Evolutionary conservation across 2,113 vertebrate genomes (phyloP), one percentile per base, ranked within the genome.

Genomic region (Accipiter virgatus): DNA sequence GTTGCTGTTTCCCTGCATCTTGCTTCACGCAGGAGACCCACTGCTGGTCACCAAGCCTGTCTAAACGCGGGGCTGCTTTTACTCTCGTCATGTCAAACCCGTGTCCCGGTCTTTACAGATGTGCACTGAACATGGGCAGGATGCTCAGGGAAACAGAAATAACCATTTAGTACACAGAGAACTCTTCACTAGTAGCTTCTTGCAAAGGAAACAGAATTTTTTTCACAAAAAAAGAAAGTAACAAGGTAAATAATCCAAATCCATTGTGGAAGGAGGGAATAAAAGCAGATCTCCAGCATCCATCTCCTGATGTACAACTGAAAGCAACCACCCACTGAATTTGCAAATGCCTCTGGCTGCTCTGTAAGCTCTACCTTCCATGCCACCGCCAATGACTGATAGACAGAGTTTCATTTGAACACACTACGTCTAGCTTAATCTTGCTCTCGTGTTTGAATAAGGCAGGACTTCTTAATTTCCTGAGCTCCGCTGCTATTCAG

Each of bases 391-490:
- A 36, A 18, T 4, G 9, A 31, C 9, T 32, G 42, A 31, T 3
- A 42, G 38, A 10, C 68, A 81, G 45, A 86, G 22, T 20, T 87
- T 47, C 11, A 16, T 36, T 8, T 48, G 36, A 13, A 34, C 38
- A 40, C 13, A 17, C 15, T 15, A 3, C 4, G 10, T 18, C 25
- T 32, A 9, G 56, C 13, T 65, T 47, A 36, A 55, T 18, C 42
- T 21, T 13, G 0, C 8, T 47, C 50, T 13, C 6, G 9, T 1
- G 5, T 52, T 16, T 23, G 20, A 55, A 20, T 5, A 32, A 50
- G 36, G 17, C 20, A 42, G 48, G 23, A 21, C n/a, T 43, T 40
- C n/a, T 40, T 5, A 16, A 32, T 56, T 65, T 40, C 73, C 34
- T 26, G 34, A 84, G 26, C 18, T 66, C 55, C 2, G 1, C 40